Evolutionary conservation across 2,113 vertebrate species (phyloP).

Genomic region (Penelope pileata): DNA sequence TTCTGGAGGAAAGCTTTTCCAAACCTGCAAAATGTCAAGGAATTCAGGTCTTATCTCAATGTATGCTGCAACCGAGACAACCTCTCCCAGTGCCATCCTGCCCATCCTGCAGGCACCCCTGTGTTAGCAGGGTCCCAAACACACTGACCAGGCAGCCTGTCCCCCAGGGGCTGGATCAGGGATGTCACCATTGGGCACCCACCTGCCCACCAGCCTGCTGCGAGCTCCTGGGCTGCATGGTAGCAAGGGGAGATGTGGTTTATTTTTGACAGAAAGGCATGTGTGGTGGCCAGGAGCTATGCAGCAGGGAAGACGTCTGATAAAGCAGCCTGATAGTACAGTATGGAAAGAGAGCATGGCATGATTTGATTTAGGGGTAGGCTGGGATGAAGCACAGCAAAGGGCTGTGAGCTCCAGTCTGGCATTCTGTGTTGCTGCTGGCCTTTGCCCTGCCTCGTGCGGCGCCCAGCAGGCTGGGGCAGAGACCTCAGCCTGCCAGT

Average conservation of each 20-base stretch:
- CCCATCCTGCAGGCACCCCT: not conserved
- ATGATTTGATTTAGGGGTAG: not conserved
- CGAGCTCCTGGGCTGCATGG: not conserved
- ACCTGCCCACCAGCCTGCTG: not conserved
- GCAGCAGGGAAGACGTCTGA: not conserved
- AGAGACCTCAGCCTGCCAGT: not conserved
- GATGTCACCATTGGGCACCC: not conserved
- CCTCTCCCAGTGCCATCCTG: accelerated
- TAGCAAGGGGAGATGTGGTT: not conserved
- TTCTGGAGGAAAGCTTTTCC: not conserved
- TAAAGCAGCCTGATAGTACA: not conserved
- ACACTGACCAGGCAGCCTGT: not conserved
- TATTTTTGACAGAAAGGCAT: not conserved
- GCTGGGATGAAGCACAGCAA: not conserved
- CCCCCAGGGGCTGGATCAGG: not conserved
- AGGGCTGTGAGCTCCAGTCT: not conserved
- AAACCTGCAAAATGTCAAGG: not conserved
- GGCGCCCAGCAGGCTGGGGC: not conserved
- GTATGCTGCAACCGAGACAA: not conserved
- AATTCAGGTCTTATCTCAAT: not conserved
- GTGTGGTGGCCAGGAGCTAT: not conserved
- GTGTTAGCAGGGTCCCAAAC: not conserved
- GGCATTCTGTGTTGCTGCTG: not conserved
- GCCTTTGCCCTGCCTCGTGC: not conserved
- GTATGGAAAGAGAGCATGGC: not conserved